Base-by-base conservation (phyloP, 2,797 vertebrate genomes). In the Enteromius thamalakanensis region DNA sequence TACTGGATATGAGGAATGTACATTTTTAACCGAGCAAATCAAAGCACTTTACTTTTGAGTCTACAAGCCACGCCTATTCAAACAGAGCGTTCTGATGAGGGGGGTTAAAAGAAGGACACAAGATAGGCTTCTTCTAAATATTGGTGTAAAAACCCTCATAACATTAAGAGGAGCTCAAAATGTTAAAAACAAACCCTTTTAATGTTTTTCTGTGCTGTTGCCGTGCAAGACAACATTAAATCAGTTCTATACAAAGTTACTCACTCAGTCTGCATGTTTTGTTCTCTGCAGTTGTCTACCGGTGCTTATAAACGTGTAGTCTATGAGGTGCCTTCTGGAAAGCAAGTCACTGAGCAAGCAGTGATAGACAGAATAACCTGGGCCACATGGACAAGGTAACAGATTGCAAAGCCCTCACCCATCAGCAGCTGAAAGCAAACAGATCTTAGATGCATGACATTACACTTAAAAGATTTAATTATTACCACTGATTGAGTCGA, bases 291-390 rank as follows among this genome's bases (percentile, higher is more conserved):
- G 98, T 95, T 99, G 86, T 99, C 98, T 87, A 99, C 97, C 80
- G 98, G 98, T 87, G 96, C 97, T 92, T 99, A 99, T 89, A 98
- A 98, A 90, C 95, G 98, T 72, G 96, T 97, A 19, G 96, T 99
- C 87, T 99, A 98, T 82, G 98, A 99, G 95, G 98, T 99, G 94
- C 98, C 98, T 91, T 98, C 96, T 88, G 98, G 98, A 92, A 99
- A 97, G 92, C 97, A 96, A 90, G 95, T 99, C 85, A 91, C 93
- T 84, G 98, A 99, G 83, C 97, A 97, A 91, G 85, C 95, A 83
- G 92, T 95, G 75, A 96, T 99, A 76, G 97, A 99, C 92, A 96
- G 96, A 91, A 98, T 99, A 86, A 99, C 98, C 0, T 99, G 98
- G 98, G 97, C 98, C 82, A 96, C 96, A 2, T 99, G 98, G 98